A percentile compares a stretch with the other conserved stretches of the same genome.
Conservation (phyloP, 2,888 invertebrate species). For the Dynastes hyllus region DNA sequence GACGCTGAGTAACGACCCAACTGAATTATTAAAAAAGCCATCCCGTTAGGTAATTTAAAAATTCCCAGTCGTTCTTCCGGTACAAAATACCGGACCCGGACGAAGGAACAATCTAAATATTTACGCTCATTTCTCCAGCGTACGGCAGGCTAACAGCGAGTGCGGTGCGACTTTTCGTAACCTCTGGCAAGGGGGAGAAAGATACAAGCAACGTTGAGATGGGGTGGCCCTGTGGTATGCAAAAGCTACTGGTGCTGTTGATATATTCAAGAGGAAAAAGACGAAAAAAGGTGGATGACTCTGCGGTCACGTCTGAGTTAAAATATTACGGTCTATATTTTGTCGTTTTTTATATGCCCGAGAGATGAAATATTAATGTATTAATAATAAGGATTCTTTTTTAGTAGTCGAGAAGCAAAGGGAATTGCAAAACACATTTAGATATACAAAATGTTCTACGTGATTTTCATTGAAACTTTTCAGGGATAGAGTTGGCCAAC, state of each 20-base stretch:
- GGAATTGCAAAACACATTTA: no score
- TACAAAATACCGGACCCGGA: conserved; percentile 20
- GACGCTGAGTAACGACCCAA: conserved; percentile 13
- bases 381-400: neutral
- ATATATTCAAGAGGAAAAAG: conserved; percentile 26
- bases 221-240: neutral
- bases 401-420: no score
- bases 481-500: neutral
- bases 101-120: conserved; percentile 33
- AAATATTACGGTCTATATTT: conserved; percentile 4
- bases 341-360: neutral
- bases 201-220: neutral
- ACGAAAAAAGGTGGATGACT: neutral
- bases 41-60: conserved; percentile 48
- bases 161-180: neutral
- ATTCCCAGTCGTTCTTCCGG: conserved; percentile 43
- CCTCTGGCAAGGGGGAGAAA: conserved; percentile 17
- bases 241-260: conserved; percentile 14
- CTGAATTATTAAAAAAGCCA: conserved; percentile 47
- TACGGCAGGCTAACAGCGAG: neutral
- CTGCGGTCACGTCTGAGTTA: neutral
- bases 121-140: conserved; percentile 26
- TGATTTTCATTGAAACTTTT: no score
- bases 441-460: no score
- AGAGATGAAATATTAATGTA: neutral